Base-by-base conservation (phyloP, 2,888 invertebrate genomes). In the Arrhopalites spinosus region DNA sequence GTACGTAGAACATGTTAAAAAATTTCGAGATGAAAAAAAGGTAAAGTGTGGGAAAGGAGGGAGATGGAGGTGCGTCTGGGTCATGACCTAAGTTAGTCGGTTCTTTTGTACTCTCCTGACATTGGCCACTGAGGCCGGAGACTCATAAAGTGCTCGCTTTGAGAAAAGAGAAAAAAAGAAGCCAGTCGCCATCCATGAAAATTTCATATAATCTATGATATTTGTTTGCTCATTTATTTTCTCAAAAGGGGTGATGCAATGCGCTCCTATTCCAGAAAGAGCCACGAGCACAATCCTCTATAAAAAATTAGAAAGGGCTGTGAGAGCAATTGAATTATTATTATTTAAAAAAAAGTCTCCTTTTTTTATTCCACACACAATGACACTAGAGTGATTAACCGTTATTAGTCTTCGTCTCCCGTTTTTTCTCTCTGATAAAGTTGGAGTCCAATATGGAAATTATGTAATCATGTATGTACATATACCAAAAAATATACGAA, bases 11-110 rank as follows among this genome's bases (percentile, higher is more conserved):
- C 11, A 36, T 36, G 36, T 36, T 36, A 36, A 36, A 36, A 7
- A 11, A 36, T 36, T 50, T 53, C 27, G 27, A 25, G 69, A 53
- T 53, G n/a, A 27, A 69, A 69, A 69, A 69, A 53, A 43, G n/a
- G 74, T 66, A 75, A 79, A 79, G 79, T 80, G 80, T 80, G 80
- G 80, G 80, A 80, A 80, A 78, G 80, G 80, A 78, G 78, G 78
- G 78, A 78, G 74, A 7, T 63, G 64, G 74, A 78, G 77, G 78
- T 78, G 77, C 77, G 78, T 64, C 78, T 75, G 74, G 78, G 74
- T 77, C 75, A 67, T 75, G 75, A 80, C 80, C 80, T 77, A 64
- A 74, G 77, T 77, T 59, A 67, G 78, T 75, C 79, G 80, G 80
- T 77, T 50, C 78, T 76, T 80, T 80, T 80, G 80, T 78, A 61